Base-by-base conservation (phyloP, 2,888 invertebrate genomes). In the Parnassius mnemosyne region DNA sequence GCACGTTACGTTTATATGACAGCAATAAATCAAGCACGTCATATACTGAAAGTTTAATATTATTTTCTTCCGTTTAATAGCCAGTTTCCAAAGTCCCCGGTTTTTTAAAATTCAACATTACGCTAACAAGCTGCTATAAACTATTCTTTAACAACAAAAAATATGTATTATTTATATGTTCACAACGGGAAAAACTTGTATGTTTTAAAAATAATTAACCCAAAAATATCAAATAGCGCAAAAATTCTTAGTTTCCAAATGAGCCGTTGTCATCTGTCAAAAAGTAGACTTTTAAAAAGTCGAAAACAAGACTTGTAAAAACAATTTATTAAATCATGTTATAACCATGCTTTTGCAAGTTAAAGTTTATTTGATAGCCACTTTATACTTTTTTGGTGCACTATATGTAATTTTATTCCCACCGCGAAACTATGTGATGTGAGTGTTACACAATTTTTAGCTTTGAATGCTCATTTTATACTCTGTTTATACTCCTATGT, bases 361-460 rank as follows among this genome's bases (percentile, higher is more conserved):
- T 61, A 91, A 91, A 82, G 68, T 87, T 58, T 87, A 85, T 74
- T 78, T 88, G 66, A 78, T 89, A 67, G 74, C 73, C 12, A 63
- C 80, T 52, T 64, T 87, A 65, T 91, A 89, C 67, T 73, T 85
- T 50, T 79, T 85, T 56, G 90, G 90, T 59, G 77, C 72, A 60
- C 66, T 86, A 2, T 91, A 85, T 71, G 84, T 89, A 78, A 52
- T 83, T 60, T 70, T 85, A 63, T 91, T 84, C 77, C 87, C 90
- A 49, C 89, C 90, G 1, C 78, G 91, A 67, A 90, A 91, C 73
- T 90, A 76, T 71, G 76, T 80, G 42, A 81, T 80, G 90, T 63
- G 55, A 1, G 63, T 10, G 9, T 9, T n/a, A 42, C 13, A 43
- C 49, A 1, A 43, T 25, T 11, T 43, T 16, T 12, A n/a, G 9